Evolutionary conservation across 2,113 vertebrate genomes (phyloP).

Genomic region (Trogon surrucura): DNA sequence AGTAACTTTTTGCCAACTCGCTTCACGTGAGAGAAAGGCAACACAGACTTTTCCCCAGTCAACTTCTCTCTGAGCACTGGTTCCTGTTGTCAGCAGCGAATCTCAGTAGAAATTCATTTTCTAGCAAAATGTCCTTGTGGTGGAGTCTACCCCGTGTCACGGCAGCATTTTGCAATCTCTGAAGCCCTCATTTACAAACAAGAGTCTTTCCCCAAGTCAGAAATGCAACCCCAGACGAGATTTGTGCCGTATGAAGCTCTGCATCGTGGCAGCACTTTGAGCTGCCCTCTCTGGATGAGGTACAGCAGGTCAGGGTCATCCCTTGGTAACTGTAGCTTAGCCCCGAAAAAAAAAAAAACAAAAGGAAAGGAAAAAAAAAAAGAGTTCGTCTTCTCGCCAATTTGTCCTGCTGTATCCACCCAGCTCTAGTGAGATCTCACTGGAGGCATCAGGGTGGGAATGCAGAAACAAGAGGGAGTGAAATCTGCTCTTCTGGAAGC

Average conservation of each 20-base stretch:
- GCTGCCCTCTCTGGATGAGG: neutral
- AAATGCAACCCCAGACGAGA: neutral
- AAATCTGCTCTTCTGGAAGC: slow-evolving; percentile 43
- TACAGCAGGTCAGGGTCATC: neutral
- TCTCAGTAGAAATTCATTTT: neutral
- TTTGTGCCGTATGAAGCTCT: neutral
- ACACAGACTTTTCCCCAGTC: neutral
- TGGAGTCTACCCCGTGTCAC: neutral
- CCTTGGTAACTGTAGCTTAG: neutral
- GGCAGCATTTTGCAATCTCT: neutral
- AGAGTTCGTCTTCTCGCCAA: neutral
- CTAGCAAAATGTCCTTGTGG: neutral
- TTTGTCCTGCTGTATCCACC: slow-evolving; percentile 27
- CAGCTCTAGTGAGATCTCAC: slow-evolving; percentile 31
- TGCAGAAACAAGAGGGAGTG: slow-evolving; percentile 7
- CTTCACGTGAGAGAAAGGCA: neutral
- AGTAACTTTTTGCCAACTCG: neutral
- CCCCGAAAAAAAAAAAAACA: neutral
- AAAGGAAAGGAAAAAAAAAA: neutral
- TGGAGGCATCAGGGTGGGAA: slow-evolving; percentile 45
- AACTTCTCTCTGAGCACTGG: neutral
- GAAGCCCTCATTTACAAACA: neutral
- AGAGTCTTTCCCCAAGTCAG: neutral
- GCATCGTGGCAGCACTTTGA: neutral
- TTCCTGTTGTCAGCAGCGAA: neutral